Percentiles rank a stretch among this genome's conserved stretches.
Evolutionary conservation across 2,113 vertebrate species (phyloP).

Genomic region (Toxotes jaculatrix): DNA sequence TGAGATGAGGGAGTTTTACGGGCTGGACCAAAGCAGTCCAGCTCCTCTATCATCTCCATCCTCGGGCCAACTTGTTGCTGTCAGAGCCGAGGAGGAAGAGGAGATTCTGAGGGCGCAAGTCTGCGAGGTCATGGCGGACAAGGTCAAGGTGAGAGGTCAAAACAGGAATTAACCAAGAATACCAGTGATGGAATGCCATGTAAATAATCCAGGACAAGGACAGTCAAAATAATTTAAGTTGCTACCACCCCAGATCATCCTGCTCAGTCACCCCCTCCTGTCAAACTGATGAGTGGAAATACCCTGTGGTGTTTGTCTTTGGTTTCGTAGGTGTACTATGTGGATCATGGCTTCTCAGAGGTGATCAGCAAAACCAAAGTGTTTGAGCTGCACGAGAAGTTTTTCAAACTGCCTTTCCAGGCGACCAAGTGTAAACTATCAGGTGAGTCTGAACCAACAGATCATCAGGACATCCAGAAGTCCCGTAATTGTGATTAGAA

Average conservation of each 20-base stretch:
- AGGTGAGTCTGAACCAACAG: constrained; percentile 84
- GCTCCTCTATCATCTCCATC: constrained; percentile 72
- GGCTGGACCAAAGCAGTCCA: constrained; percentile 66
- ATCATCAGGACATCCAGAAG: not conserved
- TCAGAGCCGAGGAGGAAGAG: constrained; percentile 90
- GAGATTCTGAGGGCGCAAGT: constrained; percentile 91
- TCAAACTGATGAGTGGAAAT: not conserved
- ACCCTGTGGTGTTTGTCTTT: not conserved
- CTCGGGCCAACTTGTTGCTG: constrained; percentile 89
- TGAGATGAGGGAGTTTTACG: constrained; percentile 93
- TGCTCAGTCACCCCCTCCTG: not conserved
- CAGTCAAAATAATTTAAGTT: not conserved
- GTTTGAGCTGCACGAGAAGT: constrained; percentile 89
- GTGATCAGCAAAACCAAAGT: constrained; percentile 88
- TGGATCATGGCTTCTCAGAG: constrained; percentile 96
- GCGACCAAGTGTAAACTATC: constrained; percentile 94
- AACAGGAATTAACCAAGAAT: not conserved
- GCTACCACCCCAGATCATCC: not conserved
- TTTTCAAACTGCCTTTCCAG: constrained; percentile 92
- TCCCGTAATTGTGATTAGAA: not conserved
- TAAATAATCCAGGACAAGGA: not conserved
- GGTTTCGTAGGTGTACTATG: constrained; percentile 88
- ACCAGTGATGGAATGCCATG: not conserved
- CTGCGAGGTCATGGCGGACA: constrained; percentile 85
- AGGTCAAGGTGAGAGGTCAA: constrained; percentile 89